Percentiles rank a stretch among this genome's conserved stretches.
phyloP scores from a whole-genome alignment of 30 jellyfish, hydroid and myxozoan species.

The Hydra vulgaris region DNA sequence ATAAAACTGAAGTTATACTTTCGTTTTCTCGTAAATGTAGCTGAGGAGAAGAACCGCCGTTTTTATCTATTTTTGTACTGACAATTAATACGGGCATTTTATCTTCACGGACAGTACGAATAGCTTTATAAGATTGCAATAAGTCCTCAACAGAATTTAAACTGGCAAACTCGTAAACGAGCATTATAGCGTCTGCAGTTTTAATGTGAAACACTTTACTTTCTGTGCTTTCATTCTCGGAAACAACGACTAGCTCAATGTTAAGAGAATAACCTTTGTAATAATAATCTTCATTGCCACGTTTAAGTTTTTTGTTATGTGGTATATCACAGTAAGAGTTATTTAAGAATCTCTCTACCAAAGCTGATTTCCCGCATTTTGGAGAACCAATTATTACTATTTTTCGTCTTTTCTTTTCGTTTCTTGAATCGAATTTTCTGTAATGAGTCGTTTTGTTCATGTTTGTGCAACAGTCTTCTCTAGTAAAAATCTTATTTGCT shows the following conservation, averaged over 20 bases:
- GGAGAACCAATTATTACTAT: slow-evolving; percentile 10
- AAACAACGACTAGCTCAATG: slow-evolving; percentile 3
- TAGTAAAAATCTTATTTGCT: neutral
- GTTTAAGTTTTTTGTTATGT: neutral
- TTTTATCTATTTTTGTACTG: slow-evolving; percentile 2
- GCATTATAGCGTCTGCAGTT: slow-evolving; percentile 21
- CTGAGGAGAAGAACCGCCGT: slow-evolving; percentile 12
- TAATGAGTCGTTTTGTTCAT: neutral
- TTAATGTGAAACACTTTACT: neutral
- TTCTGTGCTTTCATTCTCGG: neutral
- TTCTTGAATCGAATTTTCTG: neutral
- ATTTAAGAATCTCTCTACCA: neutral
- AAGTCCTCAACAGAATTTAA: slow-evolving; percentile 9
- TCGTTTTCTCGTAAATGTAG: neutral
- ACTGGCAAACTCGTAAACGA: slow-evolving; percentile 9
- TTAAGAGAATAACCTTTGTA: slow-evolving; percentile 10
- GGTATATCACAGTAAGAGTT: neutral
- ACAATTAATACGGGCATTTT: slow-evolving; percentile 4
- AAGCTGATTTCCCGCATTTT: slow-evolving; percentile 3
- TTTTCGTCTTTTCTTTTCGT: slow-evolving; percentile 6
- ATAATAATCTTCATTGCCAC: neutral
- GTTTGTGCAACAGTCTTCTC: neutral
- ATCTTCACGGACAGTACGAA: slow-evolving; percentile 9
- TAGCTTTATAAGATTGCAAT: neutral
- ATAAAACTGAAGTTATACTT: neutral